Evolutionary conservation across 2,797 vertebrate genomes (phyloP).

Genomic region (Myotis pilosus): DNA sequence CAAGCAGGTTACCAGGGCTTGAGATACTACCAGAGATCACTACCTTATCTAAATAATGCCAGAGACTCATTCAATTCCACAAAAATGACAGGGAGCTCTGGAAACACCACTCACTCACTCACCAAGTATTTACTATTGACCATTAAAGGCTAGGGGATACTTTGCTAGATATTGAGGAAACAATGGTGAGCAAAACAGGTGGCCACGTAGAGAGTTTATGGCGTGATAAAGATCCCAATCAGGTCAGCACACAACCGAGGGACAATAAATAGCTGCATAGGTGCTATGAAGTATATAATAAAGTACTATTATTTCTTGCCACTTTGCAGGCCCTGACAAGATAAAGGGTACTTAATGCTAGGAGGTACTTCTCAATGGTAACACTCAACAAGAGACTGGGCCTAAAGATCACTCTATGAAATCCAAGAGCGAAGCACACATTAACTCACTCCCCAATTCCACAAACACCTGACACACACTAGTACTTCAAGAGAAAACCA

Average conservation of each 20-base stretch:
- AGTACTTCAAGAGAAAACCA: neutral
- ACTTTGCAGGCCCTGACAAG: neutral
- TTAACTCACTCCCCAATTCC: neutral
- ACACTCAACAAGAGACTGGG: neutral
- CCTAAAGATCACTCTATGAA: neutral
- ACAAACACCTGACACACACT: neutral
- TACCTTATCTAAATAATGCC: slow-evolving; percentile 24
- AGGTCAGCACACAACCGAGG: neutral
- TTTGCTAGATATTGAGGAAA: neutral
- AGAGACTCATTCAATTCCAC: neutral
- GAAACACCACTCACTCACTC: neutral
- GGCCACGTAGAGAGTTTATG: neutral
- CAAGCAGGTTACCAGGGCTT: neutral
- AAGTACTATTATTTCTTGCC: neutral
- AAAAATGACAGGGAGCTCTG: neutral
- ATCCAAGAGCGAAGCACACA: neutral
- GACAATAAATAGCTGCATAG: neutral
- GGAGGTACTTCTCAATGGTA: slow-evolving; percentile 1
- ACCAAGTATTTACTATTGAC: slow-evolving; percentile 1
- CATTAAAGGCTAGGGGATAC: neutral
- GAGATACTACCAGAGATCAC: neutral
- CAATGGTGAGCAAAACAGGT: neutral
- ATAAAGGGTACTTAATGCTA: neutral
- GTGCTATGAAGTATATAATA: neutral
- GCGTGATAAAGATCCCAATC: neutral